These are phyloP conservation scores for Nephrotoma flavescens DNA, from an alignment of 2,888 invertebrate species.

Conservation along the genomic window DNA sequence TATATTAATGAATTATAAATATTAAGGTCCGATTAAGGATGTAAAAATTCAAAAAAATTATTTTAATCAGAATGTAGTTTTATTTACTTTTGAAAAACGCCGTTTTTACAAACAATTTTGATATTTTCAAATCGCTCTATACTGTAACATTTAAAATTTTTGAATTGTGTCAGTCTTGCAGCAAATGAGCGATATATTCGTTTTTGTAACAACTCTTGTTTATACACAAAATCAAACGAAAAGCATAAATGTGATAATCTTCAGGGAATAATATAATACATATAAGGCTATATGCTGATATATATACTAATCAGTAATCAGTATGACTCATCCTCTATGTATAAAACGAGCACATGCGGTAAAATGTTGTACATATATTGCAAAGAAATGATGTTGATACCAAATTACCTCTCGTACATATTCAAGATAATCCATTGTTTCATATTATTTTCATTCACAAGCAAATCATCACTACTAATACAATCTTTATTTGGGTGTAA, in stretches of 20 bases:
- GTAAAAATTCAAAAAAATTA: no score
- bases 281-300: background rate
- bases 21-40: no score
- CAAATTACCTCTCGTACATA: background rate
- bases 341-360: background rate
- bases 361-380: background rate
- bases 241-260: background rate
- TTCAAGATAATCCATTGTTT: background rate
- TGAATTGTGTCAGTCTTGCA: no score
- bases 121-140: no score
- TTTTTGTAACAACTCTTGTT: background rate
- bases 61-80: no score
- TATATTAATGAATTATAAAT: no score
- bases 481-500: background rate
- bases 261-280: background rate
- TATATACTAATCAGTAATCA: background rate
- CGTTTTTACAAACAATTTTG: no score
- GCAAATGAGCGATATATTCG: no score
- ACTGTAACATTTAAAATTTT: no score
- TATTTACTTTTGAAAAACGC: no score
- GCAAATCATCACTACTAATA: background rate
- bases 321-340: background rate
- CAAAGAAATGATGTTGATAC: background rate
- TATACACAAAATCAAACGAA: background rate
- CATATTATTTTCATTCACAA: background rate